Conservation (phyloP, 1,140 invertebrate species). For the Babylonia areolata region DNA sequence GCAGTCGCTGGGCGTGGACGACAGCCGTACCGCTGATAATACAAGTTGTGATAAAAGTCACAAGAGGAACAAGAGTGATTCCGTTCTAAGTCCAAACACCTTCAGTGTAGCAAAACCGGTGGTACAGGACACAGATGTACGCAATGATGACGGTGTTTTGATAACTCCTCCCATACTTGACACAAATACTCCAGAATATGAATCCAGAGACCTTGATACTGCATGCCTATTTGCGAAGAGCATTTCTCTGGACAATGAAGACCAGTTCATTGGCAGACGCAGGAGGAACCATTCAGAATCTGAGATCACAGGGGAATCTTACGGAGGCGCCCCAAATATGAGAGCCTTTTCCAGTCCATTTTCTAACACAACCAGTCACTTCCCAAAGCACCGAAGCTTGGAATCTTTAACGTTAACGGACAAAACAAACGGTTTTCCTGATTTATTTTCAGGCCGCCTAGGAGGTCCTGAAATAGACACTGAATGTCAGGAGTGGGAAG, state of each 20-base stretch:
- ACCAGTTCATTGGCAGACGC: background rate
- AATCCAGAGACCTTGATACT: background rate
- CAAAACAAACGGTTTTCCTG: background rate
- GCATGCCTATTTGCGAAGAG: no score
- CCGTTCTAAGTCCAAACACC: background rate
- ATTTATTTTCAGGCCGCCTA: background rate
- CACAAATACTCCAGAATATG: background rate
- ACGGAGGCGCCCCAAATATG: background rate
- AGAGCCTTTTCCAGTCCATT: background rate
- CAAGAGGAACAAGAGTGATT: background rate
- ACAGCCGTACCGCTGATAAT: background rate
- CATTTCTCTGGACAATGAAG: background rate
- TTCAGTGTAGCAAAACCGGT: no score
- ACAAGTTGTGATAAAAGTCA: background rate
- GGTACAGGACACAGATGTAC: no score
- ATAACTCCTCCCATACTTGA: background rate
- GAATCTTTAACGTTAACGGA: background rate
- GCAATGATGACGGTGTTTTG: background rate
- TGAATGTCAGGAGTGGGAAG: background rate
- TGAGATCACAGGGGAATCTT: background rate
- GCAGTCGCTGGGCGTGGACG: background rate
- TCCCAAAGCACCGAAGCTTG: background rate
- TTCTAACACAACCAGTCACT: no score
- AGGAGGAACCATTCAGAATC: conserved; percentile 12
- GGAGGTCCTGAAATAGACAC: background rate